A percentile compares a stretch with the other conserved stretches of the same genome.
Evolutionary conservation across 2,888 invertebrate genomes (phyloP).

Genomic region (Tortricodes alternella): DNA sequence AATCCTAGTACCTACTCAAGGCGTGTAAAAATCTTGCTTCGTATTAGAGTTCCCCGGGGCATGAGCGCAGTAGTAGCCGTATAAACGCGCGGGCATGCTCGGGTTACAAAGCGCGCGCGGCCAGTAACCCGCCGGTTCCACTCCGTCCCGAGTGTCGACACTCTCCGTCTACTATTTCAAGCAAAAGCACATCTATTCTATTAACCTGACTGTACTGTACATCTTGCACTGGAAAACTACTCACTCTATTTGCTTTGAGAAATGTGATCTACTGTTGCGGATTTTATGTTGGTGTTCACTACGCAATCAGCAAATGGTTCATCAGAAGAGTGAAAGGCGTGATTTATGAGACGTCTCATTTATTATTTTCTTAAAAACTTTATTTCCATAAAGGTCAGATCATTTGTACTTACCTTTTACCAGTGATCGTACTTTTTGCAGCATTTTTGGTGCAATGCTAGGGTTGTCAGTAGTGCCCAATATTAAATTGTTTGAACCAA

Average conservation of each 20-base stretch:
- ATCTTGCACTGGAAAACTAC: slow-evolving; percentile 38
- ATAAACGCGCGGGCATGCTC: slow-evolving; percentile 47
- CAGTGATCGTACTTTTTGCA: too few species aligned
- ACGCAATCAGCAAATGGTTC: not conserved
- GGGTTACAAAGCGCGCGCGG: slow-evolving; percentile 45
- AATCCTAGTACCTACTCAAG: slow-evolving; percentile 27
- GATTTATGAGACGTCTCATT: not conserved
- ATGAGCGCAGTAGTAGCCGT: slow-evolving; percentile 40
- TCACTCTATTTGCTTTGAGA: slow-evolving; percentile 40
- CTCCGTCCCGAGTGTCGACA: slow-evolving; percentile 32
- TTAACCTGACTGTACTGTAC: slow-evolving; percentile 43
- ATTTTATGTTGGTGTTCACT: slow-evolving; percentile 18
- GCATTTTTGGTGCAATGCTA: too few species aligned
- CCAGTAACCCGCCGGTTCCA: slow-evolving; percentile 42
- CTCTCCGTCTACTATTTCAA: slow-evolving; percentile 31
- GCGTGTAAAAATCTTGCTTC: slow-evolving; percentile 42
- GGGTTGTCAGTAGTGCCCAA: too few species aligned
- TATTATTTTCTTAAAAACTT: too few species aligned
- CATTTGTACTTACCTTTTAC: too few species aligned
- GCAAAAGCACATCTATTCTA: slow-evolving; percentile 45
- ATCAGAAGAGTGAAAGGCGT: not conserved
- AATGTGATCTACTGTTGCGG: slow-evolving; percentile 34
- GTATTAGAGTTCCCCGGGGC: slow-evolving; percentile 43
- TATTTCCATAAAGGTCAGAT: too few species aligned
- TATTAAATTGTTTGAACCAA: too few species aligned